These are phyloP conservation scores for Temnothorax longispinosus DNA, from an alignment of 1,140 invertebrate species.

Conservation along the genomic window DNA sequence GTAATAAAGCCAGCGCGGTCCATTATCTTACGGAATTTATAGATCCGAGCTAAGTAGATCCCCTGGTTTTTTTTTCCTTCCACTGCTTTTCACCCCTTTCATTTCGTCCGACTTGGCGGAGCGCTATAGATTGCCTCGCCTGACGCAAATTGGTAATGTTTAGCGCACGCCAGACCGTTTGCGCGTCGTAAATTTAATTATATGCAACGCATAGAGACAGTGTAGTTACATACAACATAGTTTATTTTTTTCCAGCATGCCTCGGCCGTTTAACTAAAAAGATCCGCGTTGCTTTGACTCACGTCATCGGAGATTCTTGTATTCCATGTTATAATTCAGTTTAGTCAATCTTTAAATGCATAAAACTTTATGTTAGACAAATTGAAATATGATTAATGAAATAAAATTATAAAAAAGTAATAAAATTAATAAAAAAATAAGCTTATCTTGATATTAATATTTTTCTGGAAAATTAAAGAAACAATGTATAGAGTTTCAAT, in stretches of 20 bases:
- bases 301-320: neutral
- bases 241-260: neutral
- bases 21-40: conserved; percentile 45
- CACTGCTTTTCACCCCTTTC: neutral
- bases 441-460: neutral
- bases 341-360: neutral
- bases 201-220: neutral
- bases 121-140: neutral
- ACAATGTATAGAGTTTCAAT: neutral
- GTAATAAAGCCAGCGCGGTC: conserved; percentile 2
- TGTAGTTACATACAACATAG: neutral
- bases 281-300: neutral
- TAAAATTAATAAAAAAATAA: neutral
- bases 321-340: neutral
- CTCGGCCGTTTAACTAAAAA: neutral
- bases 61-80: neutral
- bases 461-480: neutral
- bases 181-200: conserved; percentile 39
- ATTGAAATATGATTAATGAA: neutral
- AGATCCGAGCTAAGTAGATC: conserved; percentile 15
- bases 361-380: neutral
- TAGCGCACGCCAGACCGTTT: conserved; percentile 7
- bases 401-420: neutral
- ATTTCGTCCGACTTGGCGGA: neutral
- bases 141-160: conserved; percentile 16